Evolutionary conservation across 2,113 vertebrate genomes (phyloP), one percentile per base, ranked within the genome.

Genomic region (Ophthalmotilapia sp.): DNA sequence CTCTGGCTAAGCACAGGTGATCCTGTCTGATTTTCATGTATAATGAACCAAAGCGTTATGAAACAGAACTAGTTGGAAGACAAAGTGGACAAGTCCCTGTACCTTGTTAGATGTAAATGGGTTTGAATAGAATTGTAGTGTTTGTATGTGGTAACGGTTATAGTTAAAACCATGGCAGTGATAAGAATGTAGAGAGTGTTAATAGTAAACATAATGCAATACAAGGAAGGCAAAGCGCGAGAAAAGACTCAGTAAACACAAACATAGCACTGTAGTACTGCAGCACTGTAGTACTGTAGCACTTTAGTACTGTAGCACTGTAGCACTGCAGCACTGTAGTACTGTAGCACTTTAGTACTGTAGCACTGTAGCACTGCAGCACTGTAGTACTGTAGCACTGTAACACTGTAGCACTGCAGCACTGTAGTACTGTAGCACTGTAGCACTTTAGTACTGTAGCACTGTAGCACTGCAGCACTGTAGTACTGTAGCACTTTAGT

Each of bases 281-380:
- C 5, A 5, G 26, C 0, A 4, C 3, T 4, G 3, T 15, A 4
- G 14, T 0, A 4, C 14, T 15, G 11, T 12, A 55, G 2, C 0
- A 4, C 2, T 23, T 15, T 17, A 4, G 15, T 0, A 3, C 4
- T 7, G 45, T 7, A 15, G 45, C 0, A 1, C 42, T 15, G 42
- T 2, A 2, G 6, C 0, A 0, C 14, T 15, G 14, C 1, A 14
- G 12, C 0, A 0, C 42, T 6, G 13, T 3, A 14, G 3, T 0
- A 0, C 11, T 6, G 40, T 2, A 4, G 21, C 0, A 2, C 40
- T 14, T 13, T 7, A 47, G 6, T 0, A 1, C 3, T 7, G 2
- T 6, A 13, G 6, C 0, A 0, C 2, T 12, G 47, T 5, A 5
- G 4, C 0, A 0, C 47, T 19, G 15, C 5, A 1, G 3, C 0